Percentiles rank a stretch among this genome's conserved stretches.
These are phyloP conservation scores for Pandemis heparana DNA, from an alignment of 2,888 invertebrate genomes.

Conservation along the genomic window DNA sequence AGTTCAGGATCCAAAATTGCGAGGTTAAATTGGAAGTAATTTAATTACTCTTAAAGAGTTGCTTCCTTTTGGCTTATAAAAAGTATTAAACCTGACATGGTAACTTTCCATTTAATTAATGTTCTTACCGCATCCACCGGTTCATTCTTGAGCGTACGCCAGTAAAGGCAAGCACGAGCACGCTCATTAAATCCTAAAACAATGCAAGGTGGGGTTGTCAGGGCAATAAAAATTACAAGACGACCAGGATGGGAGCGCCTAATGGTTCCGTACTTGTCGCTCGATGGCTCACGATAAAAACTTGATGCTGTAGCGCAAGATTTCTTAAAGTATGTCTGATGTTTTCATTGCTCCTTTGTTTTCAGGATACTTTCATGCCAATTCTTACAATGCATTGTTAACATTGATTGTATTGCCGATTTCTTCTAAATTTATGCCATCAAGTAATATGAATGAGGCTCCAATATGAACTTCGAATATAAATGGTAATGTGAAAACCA, in stretches of 20 bases:
- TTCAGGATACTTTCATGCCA: slow-evolving; percentile 14
- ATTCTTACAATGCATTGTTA: not conserved
- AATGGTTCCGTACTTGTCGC: slow-evolving; percentile 62
- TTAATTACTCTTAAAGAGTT: slow-evolving; percentile 4
- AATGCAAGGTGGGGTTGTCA: slow-evolving; percentile 79
- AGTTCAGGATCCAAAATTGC: not conserved
- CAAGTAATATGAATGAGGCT: not conserved
- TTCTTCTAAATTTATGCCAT: not conserved
- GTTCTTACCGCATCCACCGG: slow-evolving; percentile 16
- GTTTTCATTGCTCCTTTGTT: slow-evolving; percentile 30
- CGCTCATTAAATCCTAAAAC: slow-evolving; percentile 76
- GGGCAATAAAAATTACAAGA: slow-evolving; percentile 80
- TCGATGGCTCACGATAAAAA: slow-evolving; percentile 60
- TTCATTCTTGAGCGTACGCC: slow-evolving; percentile 28
- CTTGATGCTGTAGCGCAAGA: slow-evolving; percentile 23
- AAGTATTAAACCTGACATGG: slow-evolving; percentile 10
- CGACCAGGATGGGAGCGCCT: slow-evolving; percentile 79
- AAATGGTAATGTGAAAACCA: not conserved
- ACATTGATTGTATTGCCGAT: not conserved
- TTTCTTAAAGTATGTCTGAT: slow-evolving; percentile 22
- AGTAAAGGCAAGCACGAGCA: slow-evolving; percentile 58
- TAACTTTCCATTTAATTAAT: slow-evolving; percentile 8
- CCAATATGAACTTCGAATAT: not conserved
- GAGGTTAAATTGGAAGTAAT: not conserved
- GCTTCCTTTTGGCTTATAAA: not conserved